These are phyloP conservation scores for Chydorus sphaericus DNA, from an alignment of 2,888 invertebrate genomes.

Conservation along the genomic window DNA sequence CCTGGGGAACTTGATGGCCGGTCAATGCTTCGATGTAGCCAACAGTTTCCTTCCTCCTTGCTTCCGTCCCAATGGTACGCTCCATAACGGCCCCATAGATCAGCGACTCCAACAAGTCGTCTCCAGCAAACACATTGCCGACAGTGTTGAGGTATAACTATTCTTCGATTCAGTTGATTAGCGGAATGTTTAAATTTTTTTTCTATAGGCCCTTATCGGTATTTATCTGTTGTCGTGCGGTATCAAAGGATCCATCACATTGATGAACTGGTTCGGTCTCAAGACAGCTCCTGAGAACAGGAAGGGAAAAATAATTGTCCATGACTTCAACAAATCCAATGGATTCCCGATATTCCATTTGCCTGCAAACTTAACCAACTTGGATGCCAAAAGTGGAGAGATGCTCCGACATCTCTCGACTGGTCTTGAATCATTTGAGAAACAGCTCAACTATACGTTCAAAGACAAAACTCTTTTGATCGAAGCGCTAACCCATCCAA, in stretches of 20 bases:
- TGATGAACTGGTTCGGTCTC: conserved; percentile 39
- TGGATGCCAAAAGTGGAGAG: background rate
- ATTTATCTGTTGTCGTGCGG: conserved; percentile 49
- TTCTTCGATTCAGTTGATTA: too few relatives aligned
- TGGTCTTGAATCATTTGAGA: conserved; percentile 34
- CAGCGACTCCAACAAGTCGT: conserved; percentile 11
- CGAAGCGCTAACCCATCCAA: conserved; percentile 86
- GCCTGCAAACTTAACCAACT: background rate
- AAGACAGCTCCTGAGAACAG: background rate
- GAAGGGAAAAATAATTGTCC: background rate
- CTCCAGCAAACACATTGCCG: conserved; percentile 49
- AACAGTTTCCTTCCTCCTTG: conserved; percentile 71
- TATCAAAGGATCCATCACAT: conserved; percentile 34
- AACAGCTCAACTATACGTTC: conserved; percentile 57
- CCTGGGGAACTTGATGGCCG: conserved; percentile 43
- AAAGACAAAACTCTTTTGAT: conserved; percentile 62
- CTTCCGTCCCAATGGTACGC: conserved; percentile 32
- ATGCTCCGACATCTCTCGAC: background rate
- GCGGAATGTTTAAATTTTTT: too few relatives aligned
- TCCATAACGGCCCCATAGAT: background rate
- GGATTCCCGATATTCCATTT: background rate
- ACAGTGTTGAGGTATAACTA: conserved; percentile 78
- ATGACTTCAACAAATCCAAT: background rate
- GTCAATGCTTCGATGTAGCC: conserved; percentile 45
- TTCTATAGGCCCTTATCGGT: conserved; percentile 69